Percentiles rank a stretch among this genome's conserved stretches.
Conservation (phyloP, 2,797 vertebrate species). For the Liparis tanakae region DNA sequence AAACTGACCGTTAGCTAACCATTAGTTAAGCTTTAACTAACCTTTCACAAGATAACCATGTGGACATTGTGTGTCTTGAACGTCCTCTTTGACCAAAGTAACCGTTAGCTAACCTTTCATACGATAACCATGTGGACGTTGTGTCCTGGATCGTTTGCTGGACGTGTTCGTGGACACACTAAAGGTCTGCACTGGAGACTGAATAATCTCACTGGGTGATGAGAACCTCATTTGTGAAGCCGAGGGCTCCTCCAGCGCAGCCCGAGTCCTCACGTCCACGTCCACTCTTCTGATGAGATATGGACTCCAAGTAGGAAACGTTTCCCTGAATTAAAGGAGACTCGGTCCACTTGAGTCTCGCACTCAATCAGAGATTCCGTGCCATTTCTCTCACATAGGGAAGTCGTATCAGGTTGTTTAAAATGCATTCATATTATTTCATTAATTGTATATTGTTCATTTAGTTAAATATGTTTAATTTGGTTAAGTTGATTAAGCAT, state of each 20-base stretch:
- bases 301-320: neutral
- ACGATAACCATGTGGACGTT: neutral
- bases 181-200: conserved; percentile 21
- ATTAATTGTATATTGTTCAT: neutral
- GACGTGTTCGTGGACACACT: conserved; percentile 17
- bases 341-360: neutral
- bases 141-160: neutral
- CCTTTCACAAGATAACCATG: no score
- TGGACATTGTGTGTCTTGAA: no score
- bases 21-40: no score
- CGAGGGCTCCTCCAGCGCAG: neutral
- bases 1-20: no score
- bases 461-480: neutral
- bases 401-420: neutral
- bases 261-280: neutral
- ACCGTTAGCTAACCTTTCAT: conserved; percentile 1
- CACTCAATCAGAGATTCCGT: neutral
- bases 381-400: neutral
- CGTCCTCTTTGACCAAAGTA: no score
- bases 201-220: conserved; percentile 20
- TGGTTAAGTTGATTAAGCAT: neutral
- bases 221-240: conserved; percentile 11
- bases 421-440: neutral
- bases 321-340: neutral
- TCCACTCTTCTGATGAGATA: neutral